Evolutionary conservation across 2,888 invertebrate species (phyloP), one percentile per base, ranked within the genome.

Genomic region (Dione vanillae): DNA sequence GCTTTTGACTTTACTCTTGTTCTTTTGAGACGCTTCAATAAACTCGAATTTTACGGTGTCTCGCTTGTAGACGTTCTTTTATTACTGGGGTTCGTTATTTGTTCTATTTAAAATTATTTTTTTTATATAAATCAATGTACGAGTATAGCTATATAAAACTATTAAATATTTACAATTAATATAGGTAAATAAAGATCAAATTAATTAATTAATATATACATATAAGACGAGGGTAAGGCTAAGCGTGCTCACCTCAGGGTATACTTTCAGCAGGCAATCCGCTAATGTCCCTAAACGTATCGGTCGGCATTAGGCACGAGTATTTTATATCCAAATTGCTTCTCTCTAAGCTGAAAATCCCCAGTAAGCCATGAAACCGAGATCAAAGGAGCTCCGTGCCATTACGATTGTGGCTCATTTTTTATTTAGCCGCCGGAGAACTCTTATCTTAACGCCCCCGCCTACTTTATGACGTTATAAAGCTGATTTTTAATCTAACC

Each of bases 321-420:
- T 86, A 86, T 91, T 91, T 92, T 91, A 90, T 90, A 91, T 82
- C 88, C 88, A 89, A 92, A 92, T 92, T 90, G 91, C 83, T 84
- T 83, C 80, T 79, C 82, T 82, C 83, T 85, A 84, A 89, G 88
- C 88, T 82, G 82, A 82, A 86, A 88, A 92, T 88, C 92, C 91
- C 83, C 85, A 79, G 86, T 91, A 92, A 92, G 89, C 91, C 87
- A 82, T 87, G 90, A 87, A 90, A 92, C 91, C 90, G 90, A 92
- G 92, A 92, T 93, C 93, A 93, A 93, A 93, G 90, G 86, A 82
- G 83, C 85, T 81, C 79, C 81, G 83, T 78, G 81, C 90, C 89
- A 90, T 92, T 92, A 91, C 92, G 86, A 91, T 90, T 92, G 92
- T 87, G 91, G 92, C 93, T 92, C 92, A 93, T 93, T 91, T 92